A percentile compares a stretch with the other conserved stretches of the same genome.
Conservation (phyloP, 2,888 invertebrate genomes). For the Ephialtes manifestator region DNA sequence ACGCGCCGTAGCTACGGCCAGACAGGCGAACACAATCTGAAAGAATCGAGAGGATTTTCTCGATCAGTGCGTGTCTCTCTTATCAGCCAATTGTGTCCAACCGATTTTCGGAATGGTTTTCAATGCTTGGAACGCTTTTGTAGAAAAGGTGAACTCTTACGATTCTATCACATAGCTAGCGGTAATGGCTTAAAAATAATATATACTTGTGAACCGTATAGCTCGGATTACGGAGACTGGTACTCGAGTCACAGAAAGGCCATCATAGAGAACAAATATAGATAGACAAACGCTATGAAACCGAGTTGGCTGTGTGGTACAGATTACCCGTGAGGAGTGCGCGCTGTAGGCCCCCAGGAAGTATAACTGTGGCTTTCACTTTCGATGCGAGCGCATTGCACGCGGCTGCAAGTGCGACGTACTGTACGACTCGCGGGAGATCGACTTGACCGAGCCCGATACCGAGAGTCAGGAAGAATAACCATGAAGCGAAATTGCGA, state of each 20-base stretch:
- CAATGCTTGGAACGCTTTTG: not conserved
- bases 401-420: slow-evolving; percentile 56
- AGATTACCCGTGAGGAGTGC: slow-evolving; percentile 66
- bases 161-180: not conserved
- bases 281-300: slow-evolving; percentile 38
- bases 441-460: slow-evolving; percentile 17
- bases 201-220: not conserved
- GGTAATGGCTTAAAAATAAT: not conserved
- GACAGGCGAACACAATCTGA: slow-evolving; percentile 85
- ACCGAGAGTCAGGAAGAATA: slow-evolving; percentile 52
- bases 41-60: slow-evolving; percentile 41
- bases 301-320: slow-evolving; percentile 49
- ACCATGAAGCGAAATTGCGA: slow-evolving; percentile 46
- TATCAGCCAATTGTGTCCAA: not conserved
- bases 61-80: slow-evolving; percentile 14
- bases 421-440: slow-evolving; percentile 32
- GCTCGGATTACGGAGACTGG: slow-evolving; percentile 65
- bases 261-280: slow-evolving; percentile 59
- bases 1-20: slow-evolving; percentile 85
- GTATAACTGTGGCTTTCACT: slow-evolving; percentile 81
- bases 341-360: slow-evolving; percentile 62
- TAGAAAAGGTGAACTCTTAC: not conserved
- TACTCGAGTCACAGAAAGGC: slow-evolving; percentile 60
- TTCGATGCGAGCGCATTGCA: slow-evolving; percentile 73
- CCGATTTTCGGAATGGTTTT: not conserved